phyloP scores from a whole-genome alignment of 2,113 vertebrate species.

The Gnathochromis pfefferi region DNA sequence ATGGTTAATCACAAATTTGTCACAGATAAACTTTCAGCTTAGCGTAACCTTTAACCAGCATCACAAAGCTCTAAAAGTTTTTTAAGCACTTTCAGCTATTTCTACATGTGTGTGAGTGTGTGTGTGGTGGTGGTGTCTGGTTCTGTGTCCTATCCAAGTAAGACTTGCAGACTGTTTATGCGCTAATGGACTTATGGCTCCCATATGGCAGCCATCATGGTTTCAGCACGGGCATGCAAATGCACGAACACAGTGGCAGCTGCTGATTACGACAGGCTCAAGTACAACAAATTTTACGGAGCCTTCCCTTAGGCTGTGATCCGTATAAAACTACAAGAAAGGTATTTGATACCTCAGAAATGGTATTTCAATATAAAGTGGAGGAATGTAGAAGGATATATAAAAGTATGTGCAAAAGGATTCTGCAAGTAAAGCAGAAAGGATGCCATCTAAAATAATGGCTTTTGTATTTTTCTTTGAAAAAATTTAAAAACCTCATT shows the following conservation, averaged over 20 bases:
- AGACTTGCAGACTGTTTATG: conserved; percentile 42
- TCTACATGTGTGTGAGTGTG: background rate
- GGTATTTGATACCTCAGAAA: background rate
- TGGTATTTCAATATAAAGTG: background rate
- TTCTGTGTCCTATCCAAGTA: conserved; percentile 1
- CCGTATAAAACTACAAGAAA: background rate
- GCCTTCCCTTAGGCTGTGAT: background rate
- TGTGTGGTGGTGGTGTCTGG: background rate
- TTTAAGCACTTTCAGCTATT: background rate
- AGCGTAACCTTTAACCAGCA: background rate
- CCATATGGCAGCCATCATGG: conserved; percentile 59
- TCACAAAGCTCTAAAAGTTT: background rate
- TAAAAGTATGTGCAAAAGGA: background rate
- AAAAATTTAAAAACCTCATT: background rate
- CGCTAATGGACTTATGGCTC: conserved; percentile 50
- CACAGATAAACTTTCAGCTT: background rate
- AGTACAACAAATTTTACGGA: background rate
- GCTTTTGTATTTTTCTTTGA: background rate
- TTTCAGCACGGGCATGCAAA: background rate
- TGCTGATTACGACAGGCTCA: background rate
- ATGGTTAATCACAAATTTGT: background rate
- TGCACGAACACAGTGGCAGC: conserved; percentile 1
- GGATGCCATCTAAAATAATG: background rate
- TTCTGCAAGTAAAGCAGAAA: background rate
- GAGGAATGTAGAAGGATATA: background rate